Evolutionary conservation across 2,888 invertebrate genomes (phyloP), one percentile per base, ranked within the genome.

Genomic region (Drosophila lacicola): DNA sequence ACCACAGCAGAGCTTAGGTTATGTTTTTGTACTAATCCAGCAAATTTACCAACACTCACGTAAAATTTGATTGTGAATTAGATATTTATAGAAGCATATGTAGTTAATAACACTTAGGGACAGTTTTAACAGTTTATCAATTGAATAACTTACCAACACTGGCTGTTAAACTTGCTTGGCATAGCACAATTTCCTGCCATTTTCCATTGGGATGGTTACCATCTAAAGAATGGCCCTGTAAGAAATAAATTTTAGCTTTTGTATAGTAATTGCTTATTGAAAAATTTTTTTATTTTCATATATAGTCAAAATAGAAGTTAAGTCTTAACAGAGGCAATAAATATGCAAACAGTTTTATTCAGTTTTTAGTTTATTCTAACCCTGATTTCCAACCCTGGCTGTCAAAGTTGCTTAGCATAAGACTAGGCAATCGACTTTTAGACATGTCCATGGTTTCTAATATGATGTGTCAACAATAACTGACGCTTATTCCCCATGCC

Each of bases 391-490:
- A 50, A 13, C 11, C 14, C 21, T 51, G 50, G 36, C 21, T 21
- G 3, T 19, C 11, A 21, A 11, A 50, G 11, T 25, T 3, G n/a
- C 36, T 50, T 21, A n/a, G 4, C 19, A 36, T 36, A 49, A 21
- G n/a, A 49, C 21, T 49, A n/a, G 8, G 13, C 1, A 19, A 17
- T 14, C 14, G 14, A 29, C 14, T n/a, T 9, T 25, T 14, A 2
- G 9, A 33, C 13, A 29, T 51, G 33, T 11, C 49, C 63, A 65
- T 68, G 64, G 70, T 67, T 54, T 63, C 29, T 2, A 64, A 71
- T 70, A 55, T 64, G 46, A 74, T 74, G 44, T 64, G 63, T 49
- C 57, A 61, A 66, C 66, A 67, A 58, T 74, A 71, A 57, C 67
- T 55, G 46, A 33, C 57, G 63, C 50, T 74, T 76, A 46, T 41